These are phyloP conservation scores for Chloropsis hardwickii DNA, from an alignment of 2,113 vertebrate genomes.

Conservation along the genomic window DNA sequence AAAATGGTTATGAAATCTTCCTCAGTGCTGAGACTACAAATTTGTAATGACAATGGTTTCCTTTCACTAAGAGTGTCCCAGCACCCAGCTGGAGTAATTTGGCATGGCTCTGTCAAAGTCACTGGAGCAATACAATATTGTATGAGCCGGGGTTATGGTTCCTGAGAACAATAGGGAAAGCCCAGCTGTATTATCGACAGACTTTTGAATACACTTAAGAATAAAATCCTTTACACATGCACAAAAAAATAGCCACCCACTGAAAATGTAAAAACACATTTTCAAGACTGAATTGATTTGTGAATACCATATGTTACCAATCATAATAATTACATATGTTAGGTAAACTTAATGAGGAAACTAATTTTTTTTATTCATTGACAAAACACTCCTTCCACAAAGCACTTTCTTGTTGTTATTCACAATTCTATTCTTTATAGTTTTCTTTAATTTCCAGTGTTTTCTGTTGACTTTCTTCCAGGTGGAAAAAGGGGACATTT, in stretches of 20 bases:
- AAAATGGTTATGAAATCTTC: background rate
- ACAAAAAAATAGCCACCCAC: background rate
- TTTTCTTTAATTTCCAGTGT: background rate
- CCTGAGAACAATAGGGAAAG: slow-evolving; percentile 1
- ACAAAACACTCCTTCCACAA: background rate
- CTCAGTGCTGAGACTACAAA: background rate
- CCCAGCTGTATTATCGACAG: background rate
- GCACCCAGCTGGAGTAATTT: background rate
- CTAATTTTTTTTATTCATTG: background rate
- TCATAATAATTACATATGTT: slow-evolving; percentile 20
- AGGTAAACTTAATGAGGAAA: slow-evolving; percentile 25
- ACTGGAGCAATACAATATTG: background rate
- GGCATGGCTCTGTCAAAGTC: background rate
- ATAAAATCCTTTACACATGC: slow-evolving; percentile 1
- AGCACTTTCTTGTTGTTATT: background rate
- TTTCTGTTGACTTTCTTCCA: background rate
- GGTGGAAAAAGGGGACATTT: background rate
- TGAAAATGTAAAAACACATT: background rate
- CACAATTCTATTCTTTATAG: background rate
- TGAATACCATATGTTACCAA: background rate
- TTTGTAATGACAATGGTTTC: background rate
- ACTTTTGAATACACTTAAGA: background rate
- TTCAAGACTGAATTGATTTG: background rate
- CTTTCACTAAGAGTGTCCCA: background rate
- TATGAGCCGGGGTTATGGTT: background rate